Percentiles rank a stretch among this genome's conserved stretches.
Conservation (phyloP, 2,797 vertebrate genomes). For the Scyliorhinus canicula region DNA sequence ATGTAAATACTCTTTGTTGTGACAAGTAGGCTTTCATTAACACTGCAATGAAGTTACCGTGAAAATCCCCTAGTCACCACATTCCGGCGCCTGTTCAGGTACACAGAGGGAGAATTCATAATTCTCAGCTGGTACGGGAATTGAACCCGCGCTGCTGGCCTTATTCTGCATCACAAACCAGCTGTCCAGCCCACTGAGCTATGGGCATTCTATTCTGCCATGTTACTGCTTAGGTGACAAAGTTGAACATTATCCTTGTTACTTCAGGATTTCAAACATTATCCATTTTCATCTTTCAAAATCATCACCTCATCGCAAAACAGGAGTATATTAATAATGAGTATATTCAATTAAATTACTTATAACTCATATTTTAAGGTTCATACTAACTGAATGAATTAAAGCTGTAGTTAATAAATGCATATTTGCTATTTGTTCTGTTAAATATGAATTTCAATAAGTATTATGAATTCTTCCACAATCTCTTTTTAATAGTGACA, state of each 20-base stretch:
- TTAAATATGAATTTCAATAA: neutral
- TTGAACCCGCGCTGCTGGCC: too few relatives aligned
- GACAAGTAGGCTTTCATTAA: too few relatives aligned
- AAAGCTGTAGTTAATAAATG: neutral
- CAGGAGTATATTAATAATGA: neutral
- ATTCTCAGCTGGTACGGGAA: too few relatives aligned
- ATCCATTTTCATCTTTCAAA: neutral
- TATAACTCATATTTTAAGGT: neutral
- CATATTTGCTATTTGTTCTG: neutral
- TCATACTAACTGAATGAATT: neutral
- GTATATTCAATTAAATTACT: neutral
- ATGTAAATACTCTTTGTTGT: too few relatives aligned
- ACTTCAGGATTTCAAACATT: neutral
- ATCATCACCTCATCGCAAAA: neutral
- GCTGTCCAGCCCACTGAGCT: too few relatives aligned
- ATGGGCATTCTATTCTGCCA: neutral
- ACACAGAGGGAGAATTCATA: too few relatives aligned
- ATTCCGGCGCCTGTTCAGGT: too few relatives aligned
- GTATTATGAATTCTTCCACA: neutral
- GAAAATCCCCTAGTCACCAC: too few relatives aligned
- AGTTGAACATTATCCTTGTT: neutral
- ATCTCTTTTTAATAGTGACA: neutral
- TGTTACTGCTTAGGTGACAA: neutral
- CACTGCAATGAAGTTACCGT: too few relatives aligned
- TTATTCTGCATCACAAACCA: too few relatives aligned